Evolutionary conservation across 2,113 vertebrate genomes (phyloP), one percentile per base, ranked within the genome.

Genomic region (Setophaga coronata): DNA sequence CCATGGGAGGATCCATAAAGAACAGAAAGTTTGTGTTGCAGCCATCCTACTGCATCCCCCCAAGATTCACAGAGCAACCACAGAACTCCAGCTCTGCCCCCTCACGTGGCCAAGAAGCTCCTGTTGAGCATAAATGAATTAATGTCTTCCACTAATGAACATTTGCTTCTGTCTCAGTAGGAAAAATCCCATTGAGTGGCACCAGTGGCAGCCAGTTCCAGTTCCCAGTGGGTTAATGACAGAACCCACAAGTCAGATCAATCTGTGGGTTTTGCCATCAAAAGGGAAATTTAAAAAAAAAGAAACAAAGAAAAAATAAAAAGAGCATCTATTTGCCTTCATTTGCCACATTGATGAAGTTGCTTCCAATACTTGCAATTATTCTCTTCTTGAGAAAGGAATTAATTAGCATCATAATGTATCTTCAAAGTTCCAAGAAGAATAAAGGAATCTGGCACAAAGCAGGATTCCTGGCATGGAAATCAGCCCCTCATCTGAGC

Each of bases 371-470:
- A 90, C 82, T 88, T 93, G 69, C 82, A 95, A 89, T 92, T 90
- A 86, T 57, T 78, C 62, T 69, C 82, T 61, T 92, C 40, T 84
- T 45, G 53, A 93, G 95, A 97, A 97, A 97, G 95, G 95, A 96
- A 94, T 93, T 97, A 95, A 97, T 97, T 96, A 97, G 62, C 89
- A 90, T 93, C 62, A 80, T 88, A 95, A 89, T 95, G 40, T 67
- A 87, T 87, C 90, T 90, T 89, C 95, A 85, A 95, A 97, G 89
- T 87, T 92, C 43, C 64, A 93, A 70, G 72, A 86, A 79, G 94
- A 93, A 96, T 89, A 95, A 97, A 96, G 70, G 76, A 78, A 95
- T 92, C 71, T 92, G 78, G 84, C 87, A 96, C 89, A 96, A 97
- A 95, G 92, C 47, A 4, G 60, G 40, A 91, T 72, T 86, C n/a